Percentiles rank a stretch among this genome's conserved stretches.
Conservation (phyloP, 2,113 vertebrate species). For the Amphiprion ocellaris region DNA sequence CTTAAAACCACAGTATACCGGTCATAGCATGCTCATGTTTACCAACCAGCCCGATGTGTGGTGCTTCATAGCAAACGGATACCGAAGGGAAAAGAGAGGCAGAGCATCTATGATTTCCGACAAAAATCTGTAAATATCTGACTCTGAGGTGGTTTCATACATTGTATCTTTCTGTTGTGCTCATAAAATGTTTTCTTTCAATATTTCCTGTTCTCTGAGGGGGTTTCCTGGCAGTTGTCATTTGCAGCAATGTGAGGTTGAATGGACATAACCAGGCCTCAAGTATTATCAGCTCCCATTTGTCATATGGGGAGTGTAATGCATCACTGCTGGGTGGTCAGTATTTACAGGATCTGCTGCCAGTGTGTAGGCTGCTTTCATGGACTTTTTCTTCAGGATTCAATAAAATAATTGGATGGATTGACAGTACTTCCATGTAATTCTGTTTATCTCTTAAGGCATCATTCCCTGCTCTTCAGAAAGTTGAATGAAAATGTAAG, state of each 20-base stretch:
- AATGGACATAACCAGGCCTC: background rate
- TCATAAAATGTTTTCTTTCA: conserved; percentile 22
- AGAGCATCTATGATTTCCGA: conserved; percentile 8
- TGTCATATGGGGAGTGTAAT: conserved; percentile 18
- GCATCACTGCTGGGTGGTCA: background rate
- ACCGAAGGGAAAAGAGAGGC: conserved; percentile 9
- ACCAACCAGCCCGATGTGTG: conserved; percentile 16
- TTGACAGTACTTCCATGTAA: background rate
- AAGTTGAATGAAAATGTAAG: too few species aligned
- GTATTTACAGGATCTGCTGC: conserved; percentile 4
- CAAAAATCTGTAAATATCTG: conserved; percentile 11
- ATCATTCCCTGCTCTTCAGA: background rate
- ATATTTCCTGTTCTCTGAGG: conserved; percentile 27
- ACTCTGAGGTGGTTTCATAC: conserved; percentile 24
- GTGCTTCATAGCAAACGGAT: conserved; percentile 10
- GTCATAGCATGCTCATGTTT: conserved; percentile 27
- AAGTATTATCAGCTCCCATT: conserved; percentile 11
- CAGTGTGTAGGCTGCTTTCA: background rate
- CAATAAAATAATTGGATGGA: background rate
- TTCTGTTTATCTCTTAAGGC: background rate
- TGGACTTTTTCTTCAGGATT: background rate
- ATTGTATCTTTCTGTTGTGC: conserved; percentile 15
- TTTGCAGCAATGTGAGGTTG: conserved; percentile 20
- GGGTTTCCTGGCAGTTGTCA: conserved; percentile 17
- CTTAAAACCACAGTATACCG: conserved; percentile 2